These are phyloP conservation scores for Sarcophaga carnaria DNA, from an alignment of 2,888 invertebrate species.

Conservation along the genomic window DNA sequence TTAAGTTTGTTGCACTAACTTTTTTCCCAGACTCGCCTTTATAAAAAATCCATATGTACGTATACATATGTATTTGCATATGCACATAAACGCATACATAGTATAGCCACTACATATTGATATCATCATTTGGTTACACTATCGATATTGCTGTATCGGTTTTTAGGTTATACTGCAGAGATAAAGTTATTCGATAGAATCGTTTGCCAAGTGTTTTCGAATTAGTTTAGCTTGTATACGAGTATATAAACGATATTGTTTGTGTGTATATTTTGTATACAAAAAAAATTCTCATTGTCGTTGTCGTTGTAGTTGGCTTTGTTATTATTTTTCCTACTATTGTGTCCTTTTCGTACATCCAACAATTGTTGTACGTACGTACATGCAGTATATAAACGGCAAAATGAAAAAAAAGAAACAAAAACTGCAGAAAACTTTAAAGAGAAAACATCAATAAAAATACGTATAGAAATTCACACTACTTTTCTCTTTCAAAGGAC, in stretches of 20 bases:
- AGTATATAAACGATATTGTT: neutral
- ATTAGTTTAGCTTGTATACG: conserved; percentile 24
- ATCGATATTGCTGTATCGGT: conserved; percentile 54
- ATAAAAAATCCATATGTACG: too few relatives aligned
- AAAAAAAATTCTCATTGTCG: too few relatives aligned
- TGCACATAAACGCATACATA: too few relatives aligned
- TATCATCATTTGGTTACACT: conserved; percentile 32
- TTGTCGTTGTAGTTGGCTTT: conserved; percentile 35
- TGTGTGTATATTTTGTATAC: neutral
- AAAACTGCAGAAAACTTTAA: neutral
- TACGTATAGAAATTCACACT: too few relatives aligned
- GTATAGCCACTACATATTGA: neutral
- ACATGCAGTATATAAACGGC: too few relatives aligned
- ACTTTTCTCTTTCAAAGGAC: too few relatives aligned
- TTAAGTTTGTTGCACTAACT: too few relatives aligned
- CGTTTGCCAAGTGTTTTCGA: conserved; percentile 56
- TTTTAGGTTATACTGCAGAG: conserved; percentile 63
- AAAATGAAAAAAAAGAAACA: neutral
- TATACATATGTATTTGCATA: too few relatives aligned
- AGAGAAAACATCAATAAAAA: too few relatives aligned
- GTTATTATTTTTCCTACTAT: conserved; percentile 12
- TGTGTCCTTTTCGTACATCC: neutral
- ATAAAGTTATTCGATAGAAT: conserved; percentile 60
- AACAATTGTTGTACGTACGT: too few relatives aligned
- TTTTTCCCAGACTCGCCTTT: too few relatives aligned